Evolutionary conservation across 2,797 vertebrate genomes (phyloP), one percentile per base, ranked within the genome.

Genomic region (Liasis olivaceus): DNA sequence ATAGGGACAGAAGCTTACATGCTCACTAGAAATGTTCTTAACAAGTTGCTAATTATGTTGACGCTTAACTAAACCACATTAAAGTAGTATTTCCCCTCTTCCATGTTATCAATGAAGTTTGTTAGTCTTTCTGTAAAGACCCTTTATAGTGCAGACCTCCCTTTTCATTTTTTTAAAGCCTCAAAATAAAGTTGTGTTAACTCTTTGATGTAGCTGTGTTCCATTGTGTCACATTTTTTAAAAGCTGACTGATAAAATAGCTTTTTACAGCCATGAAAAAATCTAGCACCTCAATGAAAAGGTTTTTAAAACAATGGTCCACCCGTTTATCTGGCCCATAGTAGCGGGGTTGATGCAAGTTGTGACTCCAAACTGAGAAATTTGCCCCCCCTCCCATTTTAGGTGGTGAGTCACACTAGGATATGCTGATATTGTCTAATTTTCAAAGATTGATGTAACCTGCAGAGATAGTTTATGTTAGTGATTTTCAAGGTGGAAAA

Each of bases 51-150:
- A 84, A 77, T 56, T 89, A 20, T 91, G 63, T 72, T 26, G 31
- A 36, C 8, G 14, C 12, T 91, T 72, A 87, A 69, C 58, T 20
- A 63, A 87, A 69, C 58, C 28, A 63, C 28, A 17, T 13, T 77
- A 64, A 59, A 63, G 66, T 72, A 62, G 8, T 17, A 77, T 87
- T 93, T 92, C 86, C 31, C 60, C 28, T 89, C 28, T 90, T 89
- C 72, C n/a, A 63, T 93, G 77, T 93, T 90, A 77, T 87, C 85
- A 89, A 92, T 17, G 28, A 8, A 17, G 58, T 69, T 47, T 62
- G 63, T 87, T 90, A 90, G 87, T 87, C 64, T 87, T 93, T 90
- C 56, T 87, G 77, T 90, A 36, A 66, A 15, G 51, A 54, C n/a
- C 14, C 42, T 22, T 69, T 66, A 28, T 15, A 77, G 59, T 77